phyloP scores from a whole-genome alignment of 1,140 invertebrate genomes.

The Drosophila sechellia region DNA sequence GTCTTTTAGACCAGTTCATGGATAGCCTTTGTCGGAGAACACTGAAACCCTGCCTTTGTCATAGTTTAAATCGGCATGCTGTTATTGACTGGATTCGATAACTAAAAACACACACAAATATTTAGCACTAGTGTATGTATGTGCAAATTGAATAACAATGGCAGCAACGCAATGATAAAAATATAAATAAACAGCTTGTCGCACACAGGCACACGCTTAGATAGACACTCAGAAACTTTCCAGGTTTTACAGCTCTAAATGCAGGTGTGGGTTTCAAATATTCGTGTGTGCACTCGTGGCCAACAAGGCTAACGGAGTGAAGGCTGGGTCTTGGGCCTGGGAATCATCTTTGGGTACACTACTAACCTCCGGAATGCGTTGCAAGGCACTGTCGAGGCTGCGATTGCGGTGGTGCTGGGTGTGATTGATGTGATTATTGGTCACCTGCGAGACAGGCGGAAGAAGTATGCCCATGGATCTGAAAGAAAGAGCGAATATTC shows the following conservation, averaged over 20 bases:
- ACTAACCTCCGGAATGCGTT: constrained; percentile 92
- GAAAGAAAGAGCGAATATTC: constrained; percentile 47
- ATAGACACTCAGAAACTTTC: constrained; percentile 50
- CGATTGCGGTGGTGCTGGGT: constrained; percentile 94
- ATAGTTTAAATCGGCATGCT: neutral
- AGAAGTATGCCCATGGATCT: constrained; percentile 92
- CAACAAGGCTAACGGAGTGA: neutral
- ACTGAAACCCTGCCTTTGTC: neutral
- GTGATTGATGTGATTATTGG: constrained; percentile 85
- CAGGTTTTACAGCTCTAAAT: constrained; percentile 36
- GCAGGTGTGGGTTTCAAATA: neutral
- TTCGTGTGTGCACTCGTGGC: constrained; percentile 9
- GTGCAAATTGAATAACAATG: constrained; percentile 70
- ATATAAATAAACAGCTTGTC: constrained; percentile 58
- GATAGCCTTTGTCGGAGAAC: neutral
- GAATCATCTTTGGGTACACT: neutral
- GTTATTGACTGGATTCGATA: constrained; percentile 43
- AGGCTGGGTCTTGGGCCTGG: neutral
- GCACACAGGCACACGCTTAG: constrained; percentile 8
- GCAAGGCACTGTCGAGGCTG: constrained; percentile 93
- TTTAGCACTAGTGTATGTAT: constrained; percentile 32
- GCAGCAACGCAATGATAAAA: constrained; percentile 61
- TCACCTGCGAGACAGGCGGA: constrained; percentile 89
- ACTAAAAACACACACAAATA: constrained; percentile 56
- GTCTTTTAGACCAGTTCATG: constrained; percentile 1